Evolutionary conservation across 1,140 invertebrate genomes (phyloP), one percentile per base, ranked within the genome.

Genomic region (Sminthurinus signatus): DNA sequence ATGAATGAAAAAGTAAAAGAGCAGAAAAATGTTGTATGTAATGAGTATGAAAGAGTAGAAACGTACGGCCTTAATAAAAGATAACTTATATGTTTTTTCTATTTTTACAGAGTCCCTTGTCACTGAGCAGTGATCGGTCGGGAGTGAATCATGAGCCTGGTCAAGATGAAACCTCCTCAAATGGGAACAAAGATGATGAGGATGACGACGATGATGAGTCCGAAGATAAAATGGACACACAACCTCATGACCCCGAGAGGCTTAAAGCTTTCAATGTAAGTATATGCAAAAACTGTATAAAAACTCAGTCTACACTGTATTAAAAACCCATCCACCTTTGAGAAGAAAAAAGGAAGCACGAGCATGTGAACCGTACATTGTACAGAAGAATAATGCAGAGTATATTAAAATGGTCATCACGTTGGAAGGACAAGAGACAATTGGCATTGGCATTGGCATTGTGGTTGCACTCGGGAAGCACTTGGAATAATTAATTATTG

Each of bases 251-350:
- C 79, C 92, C 93, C 0, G 94, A 97, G 79, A 83, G 93, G 75
- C 84, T 96, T 48, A 97, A 97, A 79, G 92, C 94, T 56, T 97
- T 97, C 76, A 97, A 97, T 80, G 93, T 97, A 80, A 87, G 86
- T 82, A 29, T 62, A 21, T 61, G n/a, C n/a, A n/a, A n/a, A n/a
- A n/a, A n/a, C n/a, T n/a, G n/a, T n/a, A n/a, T n/a, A n/a, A n/a
- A n/a, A n/a, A n/a, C n/a, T n/a, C n/a, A n/a, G n/a, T n/a, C n/a
- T n/a, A n/a, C n/a, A n/a, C n/a, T n/a, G n/a, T n/a, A n/a, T n/a
- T n/a, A n/a, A n/a, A n/a, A n/a, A n/a, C n/a, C n/a, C n/a, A n/a
- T n/a, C n/a, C n/a, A n/a, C n/a, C n/a, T n/a, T n/a, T n/a, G n/a
- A n/a, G n/a, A n/a, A n/a, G n/a, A n/a, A n/a, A n/a, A n/a, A n/a